A percentile compares a stretch with the other conserved stretches of the same genome.
Evolutionary conservation across 2,113 vertebrate genomes (phyloP).

Genomic region (Tilapia sparmanii): DNA sequence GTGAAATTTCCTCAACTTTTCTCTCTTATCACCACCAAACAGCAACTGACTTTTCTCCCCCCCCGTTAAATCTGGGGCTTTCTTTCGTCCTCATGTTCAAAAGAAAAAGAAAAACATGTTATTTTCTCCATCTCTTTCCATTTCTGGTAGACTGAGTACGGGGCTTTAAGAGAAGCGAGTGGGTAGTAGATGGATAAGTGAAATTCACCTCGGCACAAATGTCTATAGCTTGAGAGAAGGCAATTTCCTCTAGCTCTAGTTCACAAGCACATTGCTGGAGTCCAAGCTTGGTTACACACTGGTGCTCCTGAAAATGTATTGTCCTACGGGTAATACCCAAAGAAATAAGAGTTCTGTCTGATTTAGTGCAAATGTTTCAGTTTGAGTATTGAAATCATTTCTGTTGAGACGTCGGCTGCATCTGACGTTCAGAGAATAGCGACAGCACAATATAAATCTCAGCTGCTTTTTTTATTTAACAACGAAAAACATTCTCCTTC

Average conservation of each 20-base stretch:
- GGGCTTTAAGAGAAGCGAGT: constrained; percentile 15
- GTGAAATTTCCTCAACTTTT: not conserved
- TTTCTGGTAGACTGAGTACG: constrained; percentile 31
- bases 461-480: not conserved
- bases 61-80: not conserved
- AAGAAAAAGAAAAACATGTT: constrained; percentile 9
- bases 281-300: constrained; percentile 40
- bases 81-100: not conserved
- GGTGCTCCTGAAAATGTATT: constrained; percentile 10
- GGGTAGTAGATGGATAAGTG: constrained; percentile 49
- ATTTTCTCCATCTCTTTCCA: not conserved
- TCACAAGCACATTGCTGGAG: constrained; percentile 7
- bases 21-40: not conserved
- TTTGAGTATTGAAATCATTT: not conserved
- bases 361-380: not conserved
- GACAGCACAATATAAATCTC: not conserved
- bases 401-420: not conserved
- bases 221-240: constrained; percentile 40
- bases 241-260: constrained; percentile 52
- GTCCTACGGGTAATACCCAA: constrained; percentile 4
- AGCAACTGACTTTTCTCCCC: not conserved
- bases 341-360: not conserved
- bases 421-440: not conserved
- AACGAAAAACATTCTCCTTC: not conserved
- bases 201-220: constrained; percentile 55